Conservation (phyloP, 2,797 vertebrate species). For the Clarias pachynema region DNA sequence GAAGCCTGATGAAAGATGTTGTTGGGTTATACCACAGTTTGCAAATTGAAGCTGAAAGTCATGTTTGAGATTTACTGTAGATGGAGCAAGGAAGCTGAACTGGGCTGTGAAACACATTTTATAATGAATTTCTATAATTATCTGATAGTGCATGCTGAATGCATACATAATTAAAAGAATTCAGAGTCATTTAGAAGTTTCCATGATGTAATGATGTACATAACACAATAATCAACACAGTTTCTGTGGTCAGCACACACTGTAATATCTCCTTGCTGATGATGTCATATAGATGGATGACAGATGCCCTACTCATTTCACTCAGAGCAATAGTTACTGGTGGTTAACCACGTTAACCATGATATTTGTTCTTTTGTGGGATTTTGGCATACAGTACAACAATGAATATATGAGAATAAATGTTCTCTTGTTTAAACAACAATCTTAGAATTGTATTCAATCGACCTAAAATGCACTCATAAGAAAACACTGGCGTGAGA, state of each 20-base stretch:
- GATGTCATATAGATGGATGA: constrained; percentile 70
- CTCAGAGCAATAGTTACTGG: constrained; percentile 53
- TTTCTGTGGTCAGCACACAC: constrained; percentile 59
- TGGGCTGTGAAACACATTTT: background rate
- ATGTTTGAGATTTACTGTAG: background rate
- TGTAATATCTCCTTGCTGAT: constrained; percentile 58
- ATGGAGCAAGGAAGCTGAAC: background rate
- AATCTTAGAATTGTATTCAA: constrained; percentile 20
- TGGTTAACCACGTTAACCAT: constrained; percentile 51
- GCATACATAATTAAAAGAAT: background rate
- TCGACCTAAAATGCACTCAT: constrained; percentile 22
- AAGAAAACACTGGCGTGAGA: constrained; percentile 17
- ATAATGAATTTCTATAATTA: background rate
- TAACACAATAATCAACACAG: background rate
- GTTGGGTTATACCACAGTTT: background rate
- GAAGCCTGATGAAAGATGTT: background rate
- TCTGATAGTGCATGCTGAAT: background rate
- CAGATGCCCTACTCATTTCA: constrained; percentile 55
- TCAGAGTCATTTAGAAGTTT: background rate
- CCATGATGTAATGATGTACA: constrained; percentile 1
- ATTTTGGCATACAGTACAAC: constrained; percentile 35
- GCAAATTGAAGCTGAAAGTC: background rate
- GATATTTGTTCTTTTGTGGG: constrained; percentile 39
- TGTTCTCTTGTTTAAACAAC: constrained; percentile 19
- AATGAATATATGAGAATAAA: constrained; percentile 38